Evolutionary conservation across 1,140 invertebrate genomes (phyloP), one percentile per base, ranked within the genome.

Genomic region (Pseudomyrmex flavicornis): DNA sequence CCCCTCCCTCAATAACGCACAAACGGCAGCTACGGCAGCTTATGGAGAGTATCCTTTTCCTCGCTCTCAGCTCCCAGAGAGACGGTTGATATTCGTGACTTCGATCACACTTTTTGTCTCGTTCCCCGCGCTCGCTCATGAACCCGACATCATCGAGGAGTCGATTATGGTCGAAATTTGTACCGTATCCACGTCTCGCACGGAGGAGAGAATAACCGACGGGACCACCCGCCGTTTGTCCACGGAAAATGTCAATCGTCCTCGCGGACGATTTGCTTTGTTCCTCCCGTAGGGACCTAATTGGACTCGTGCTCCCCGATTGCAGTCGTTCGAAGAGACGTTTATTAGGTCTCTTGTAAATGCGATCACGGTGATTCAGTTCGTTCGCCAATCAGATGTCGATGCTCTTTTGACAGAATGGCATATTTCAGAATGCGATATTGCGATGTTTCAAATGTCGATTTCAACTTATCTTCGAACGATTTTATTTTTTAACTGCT

Each of bases 21-120:
- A 54, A 63, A 83, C 80, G 72, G 70, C 70, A 26, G 72, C 59
- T 75, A 62, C 26, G 8, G 62, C 73, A 66, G 50, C 35, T 35
- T 35, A 35, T 73, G 26, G 22, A 50, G 10, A 13, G 17, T 61
- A 48, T 56, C 65, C 69, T 44, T 63, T 63, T 56, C 63, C 80
- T 17, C 77, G 46, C 48, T 35, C 62, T 15, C 59, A 20, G n/a
- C 61, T 72, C 46, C 83, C 56, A 70, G 74, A 46, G 50, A 59
- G 50, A 77, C 56, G 35, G 56, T 46, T 77, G 72, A 35, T 20
- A 77, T 83, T 77, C 80, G 72, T 76, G 73, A 83, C 72, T 26
- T 44, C 44, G 65, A 44, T 88, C 82, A 69, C 82, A 69, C 82
- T 88, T 88, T 86, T 79, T 79, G 76, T 79, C 86, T 75, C 80